phyloP scores from a whole-genome alignment of 2,113 vertebrate species.

The Beaufortia kweichowensis region DNA sequence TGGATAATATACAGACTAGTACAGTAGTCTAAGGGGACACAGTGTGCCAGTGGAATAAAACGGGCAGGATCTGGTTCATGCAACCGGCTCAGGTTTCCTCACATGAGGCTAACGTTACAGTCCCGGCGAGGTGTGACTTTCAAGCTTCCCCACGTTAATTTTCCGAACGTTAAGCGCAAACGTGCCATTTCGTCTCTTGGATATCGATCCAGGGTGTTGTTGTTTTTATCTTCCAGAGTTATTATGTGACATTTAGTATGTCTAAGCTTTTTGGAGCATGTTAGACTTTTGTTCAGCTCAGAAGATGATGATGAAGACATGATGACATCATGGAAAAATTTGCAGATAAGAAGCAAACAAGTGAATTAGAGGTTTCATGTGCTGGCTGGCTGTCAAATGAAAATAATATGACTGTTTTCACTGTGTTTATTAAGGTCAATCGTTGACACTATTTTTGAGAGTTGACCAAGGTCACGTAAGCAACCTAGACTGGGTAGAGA shows the following conservation, averaged over 20 bases:
- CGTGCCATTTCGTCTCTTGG: neutral
- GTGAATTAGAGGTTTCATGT: neutral
- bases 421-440: neutral
- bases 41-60: constrained; percentile 45
- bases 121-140: constrained; percentile 58
- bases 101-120: constrained; percentile 45
- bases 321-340: constrained; percentile 58
- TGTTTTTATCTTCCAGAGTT: neutral
- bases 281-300: constrained; percentile 12
- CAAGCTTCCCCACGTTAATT: constrained; percentile 49
- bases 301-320: constrained; percentile 32
- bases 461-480: neutral
- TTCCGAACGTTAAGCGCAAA: constrained; percentile 31
- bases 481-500: neutral
- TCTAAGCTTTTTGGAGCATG: constrained; percentile 1
- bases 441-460: neutral
- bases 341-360: constrained; percentile 7
- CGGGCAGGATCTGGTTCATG: constrained; percentile 37
- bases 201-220: neutral
- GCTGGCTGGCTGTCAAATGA: no score
- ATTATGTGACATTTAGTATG: neutral
- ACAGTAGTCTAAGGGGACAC: constrained; percentile 30
- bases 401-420: constrained; percentile 15
- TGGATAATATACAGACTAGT: neutral
- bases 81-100: constrained; percentile 57